Base-by-base conservation (phyloP, 2,888 invertebrate genomes). In the Marasmarcha lunaedactyla region DNA sequence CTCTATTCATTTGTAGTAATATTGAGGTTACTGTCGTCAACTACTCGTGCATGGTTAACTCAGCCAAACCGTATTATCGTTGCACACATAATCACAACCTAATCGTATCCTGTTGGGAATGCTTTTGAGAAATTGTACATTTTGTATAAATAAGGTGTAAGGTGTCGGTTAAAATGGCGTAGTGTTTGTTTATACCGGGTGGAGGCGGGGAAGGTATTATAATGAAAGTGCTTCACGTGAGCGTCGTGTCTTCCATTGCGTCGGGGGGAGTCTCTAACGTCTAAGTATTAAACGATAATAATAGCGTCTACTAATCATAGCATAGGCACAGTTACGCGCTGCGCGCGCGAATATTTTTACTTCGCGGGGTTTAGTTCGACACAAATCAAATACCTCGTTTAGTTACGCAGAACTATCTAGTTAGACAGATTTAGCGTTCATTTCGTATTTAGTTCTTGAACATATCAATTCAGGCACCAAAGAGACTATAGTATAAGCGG, bases 171-270 rank as follows among this genome's bases (percentile, higher is more conserved):
- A 59, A 68, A 65, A 67, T 65, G 71, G 63, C 63, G 69, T 73
- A 74, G 67, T 59, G 59, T 58, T 60, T 52, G 65, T 64, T 69
- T 60, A 9, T 55, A 40, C 41, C 37, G 69, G 66, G 64, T 71
- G 63, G 67, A 64, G 71, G 73, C 76, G 78, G 61, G 63, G 74
- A 78, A 72, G 77, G 74, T 55, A 55, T 57, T 60, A 70, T 74
- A 72, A 70, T 74, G 77, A 72, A 68, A 71, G 71, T 77, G 81
- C 81, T 81, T 81, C 71, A 71, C 61, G 72, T 63, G 78, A 81
- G 83, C 79, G 77, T 76, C 69, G 71, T 72, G 83, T 83, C 83
- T 83, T 83, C 83, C 83, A 83, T 77, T 81, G 71, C 81, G 77
- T 61, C 56, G 76, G 76, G 63, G 55, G 59, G 67, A 57, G 64